These are phyloP conservation scores for Mimumesa dahlbomi DNA, from an alignment of 2,888 invertebrate species.

Conservation along the genomic window DNA sequence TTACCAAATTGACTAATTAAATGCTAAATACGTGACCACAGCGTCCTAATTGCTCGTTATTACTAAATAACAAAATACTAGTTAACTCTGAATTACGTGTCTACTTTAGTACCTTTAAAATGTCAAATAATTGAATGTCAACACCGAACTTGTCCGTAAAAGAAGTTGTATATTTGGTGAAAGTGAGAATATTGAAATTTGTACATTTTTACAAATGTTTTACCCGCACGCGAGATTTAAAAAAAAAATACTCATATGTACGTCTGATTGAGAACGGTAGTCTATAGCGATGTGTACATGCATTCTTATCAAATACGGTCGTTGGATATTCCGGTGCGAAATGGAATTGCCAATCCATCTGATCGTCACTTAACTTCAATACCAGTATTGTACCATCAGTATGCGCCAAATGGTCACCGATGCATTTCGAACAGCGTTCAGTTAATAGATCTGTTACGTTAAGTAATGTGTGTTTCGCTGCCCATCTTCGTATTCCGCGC, in stretches of 20 bases:
- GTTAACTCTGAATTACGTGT: not conserved
- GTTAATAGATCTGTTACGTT: conserved; percentile 46
- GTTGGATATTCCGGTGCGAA: conserved; percentile 30
- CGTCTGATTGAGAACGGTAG: no score
- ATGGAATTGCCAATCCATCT: conserved; percentile 63
- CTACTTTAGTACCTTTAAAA: not conserved
- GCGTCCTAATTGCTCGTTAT: conserved; percentile 10
- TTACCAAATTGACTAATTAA: conserved; percentile 40
- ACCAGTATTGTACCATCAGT: conserved; percentile 36
- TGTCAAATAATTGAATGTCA: not conserved
- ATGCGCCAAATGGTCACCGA: conserved; percentile 29
- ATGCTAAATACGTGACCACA: conserved; percentile 16
- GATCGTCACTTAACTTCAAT: conserved; percentile 55
- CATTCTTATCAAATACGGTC: no score
- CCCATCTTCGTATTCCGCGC: conserved; percentile 17
- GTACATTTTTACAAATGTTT: not conserved
- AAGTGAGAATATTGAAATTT: not conserved
- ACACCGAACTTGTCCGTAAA: not conserved
- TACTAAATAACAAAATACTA: conserved; percentile 14
- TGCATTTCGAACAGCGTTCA: conserved; percentile 39
- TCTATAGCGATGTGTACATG: no score
- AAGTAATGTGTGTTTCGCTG: conserved; percentile 34
- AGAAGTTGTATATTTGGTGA: not conserved
- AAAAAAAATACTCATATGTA: no score
- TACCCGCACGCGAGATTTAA: not conserved